Evolutionary conservation across 2,888 invertebrate genomes (phyloP).

Genomic region (Tetragonisca angustula): DNA sequence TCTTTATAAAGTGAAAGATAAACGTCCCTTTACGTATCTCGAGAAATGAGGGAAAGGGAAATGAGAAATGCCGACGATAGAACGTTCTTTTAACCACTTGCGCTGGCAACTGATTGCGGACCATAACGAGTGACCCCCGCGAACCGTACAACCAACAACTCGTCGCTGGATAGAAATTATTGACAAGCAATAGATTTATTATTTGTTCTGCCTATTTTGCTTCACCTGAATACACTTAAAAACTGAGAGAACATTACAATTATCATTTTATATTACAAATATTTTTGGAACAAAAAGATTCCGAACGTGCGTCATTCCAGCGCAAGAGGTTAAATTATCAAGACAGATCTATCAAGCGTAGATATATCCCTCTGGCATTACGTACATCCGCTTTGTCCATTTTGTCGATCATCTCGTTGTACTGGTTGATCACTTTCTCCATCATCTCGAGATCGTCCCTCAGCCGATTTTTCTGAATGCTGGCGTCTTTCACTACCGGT

Average conservation of each 20-base stretch:
- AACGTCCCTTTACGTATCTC: not conserved
- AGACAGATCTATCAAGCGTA: not conserved
- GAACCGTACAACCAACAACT: too few species aligned
- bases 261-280: too few species aligned
- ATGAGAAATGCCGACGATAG: not conserved
- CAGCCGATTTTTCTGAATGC: constrained; percentile 87
- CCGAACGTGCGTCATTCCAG: too few species aligned
- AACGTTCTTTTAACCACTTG: not conserved
- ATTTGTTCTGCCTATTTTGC: too few species aligned
- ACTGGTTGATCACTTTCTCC: constrained; percentile 86
- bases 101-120: too few species aligned
- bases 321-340: not conserved
- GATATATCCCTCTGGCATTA: not conserved
- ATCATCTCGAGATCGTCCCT: constrained; percentile 88
- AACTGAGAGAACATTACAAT: too few species aligned
- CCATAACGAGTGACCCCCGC: too few species aligned
- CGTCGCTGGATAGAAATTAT: too few species aligned
- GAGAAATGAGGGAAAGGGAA: not conserved
- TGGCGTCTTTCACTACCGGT: constrained; percentile 85
- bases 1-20: too few species aligned
- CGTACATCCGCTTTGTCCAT: constrained; percentile 90
- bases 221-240: too few species aligned
- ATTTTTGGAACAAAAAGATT: too few species aligned
- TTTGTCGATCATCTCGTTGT: constrained; percentile 87
- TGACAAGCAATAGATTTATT: too few species aligned